phyloP scores from a whole-genome alignment of 2,113 vertebrate genomes.

The Scytalopus superciliaris region DNA sequence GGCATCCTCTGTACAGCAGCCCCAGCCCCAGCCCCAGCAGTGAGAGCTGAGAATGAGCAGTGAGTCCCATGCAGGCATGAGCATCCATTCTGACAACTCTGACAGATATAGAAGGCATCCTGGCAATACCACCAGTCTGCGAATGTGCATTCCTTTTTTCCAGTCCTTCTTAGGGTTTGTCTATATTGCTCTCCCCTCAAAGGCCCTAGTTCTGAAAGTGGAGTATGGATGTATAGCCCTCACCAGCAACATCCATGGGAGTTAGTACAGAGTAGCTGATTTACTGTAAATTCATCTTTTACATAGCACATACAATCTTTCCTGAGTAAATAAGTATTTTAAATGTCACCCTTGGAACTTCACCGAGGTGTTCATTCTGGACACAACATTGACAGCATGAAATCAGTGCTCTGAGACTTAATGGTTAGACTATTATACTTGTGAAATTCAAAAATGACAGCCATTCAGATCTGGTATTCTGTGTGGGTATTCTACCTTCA shows the following conservation, averaged over 20 bases:
- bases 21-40: neutral
- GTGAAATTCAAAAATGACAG: neutral
- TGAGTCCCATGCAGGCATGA: neutral
- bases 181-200: neutral
- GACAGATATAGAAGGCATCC: neutral
- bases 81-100: neutral
- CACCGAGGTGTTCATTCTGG: neutral
- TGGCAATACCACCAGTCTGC: neutral
- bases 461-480: neutral
- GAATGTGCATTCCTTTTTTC: neutral
- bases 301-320: neutral
- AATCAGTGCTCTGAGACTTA: neutral
- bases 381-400: neutral
- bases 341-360: neutral
- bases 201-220: neutral
- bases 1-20: rapidly evolving
- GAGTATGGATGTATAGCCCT: neutral
- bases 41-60: neutral
- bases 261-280: neutral
- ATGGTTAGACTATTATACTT: neutral
- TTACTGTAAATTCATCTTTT: neutral
- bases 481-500: neutral
- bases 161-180: neutral
- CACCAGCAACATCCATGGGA: neutral
- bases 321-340: neutral